Base-by-base conservation (phyloP, 2,113 vertebrate genomes). In the Rhinolophus sinicus region DNA sequence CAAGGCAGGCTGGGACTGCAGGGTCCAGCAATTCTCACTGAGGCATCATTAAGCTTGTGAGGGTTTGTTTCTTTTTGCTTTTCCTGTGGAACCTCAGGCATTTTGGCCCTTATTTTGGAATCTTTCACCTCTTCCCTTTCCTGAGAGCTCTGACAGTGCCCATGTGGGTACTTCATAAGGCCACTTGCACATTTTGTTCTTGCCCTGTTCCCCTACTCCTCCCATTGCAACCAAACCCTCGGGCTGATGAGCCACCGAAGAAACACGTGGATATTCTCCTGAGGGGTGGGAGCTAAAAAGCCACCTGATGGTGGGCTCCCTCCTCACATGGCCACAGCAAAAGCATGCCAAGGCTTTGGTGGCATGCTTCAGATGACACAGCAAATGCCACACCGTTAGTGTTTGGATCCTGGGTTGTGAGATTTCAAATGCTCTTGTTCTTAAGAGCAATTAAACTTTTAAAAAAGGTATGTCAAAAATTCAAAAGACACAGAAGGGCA, bases 361-460 rank as follows among this genome's bases (percentile, higher is more conserved):
- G 47, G 62, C 50, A 35, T 78, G 24, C 82, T 77, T 82, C 52
- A 62, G 33, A 50, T 76, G 82, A 69, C 76, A 44, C 30, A 90
- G 58, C 62, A 54, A 86, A 70, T 5, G 28, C 24, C 33, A 67
- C 12, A 65, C 69, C 44, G 47, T 77, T 84, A 65, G 65, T 89
- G 83, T 75, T 67, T 18, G 30, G 12, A 16, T 60, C 9, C 12
- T 95, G 85, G 15, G n/a, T 85, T 88, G 26, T 94, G 47, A 89
- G 24, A 22, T 95, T 72, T 92, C 14, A 94, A 38, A 72, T 13
- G 28, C 30, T 22, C 15, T 93, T 81, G 13, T 93, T 91, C 40
- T 88, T 92, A 28, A 88, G 47, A 83, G 35, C 38, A 89, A 95
- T 86, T 62, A 84, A 80, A 89, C 35, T 30, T 69, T 88, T 67